phyloP scores from a whole-genome alignment of 2,113 vertebrate species.

The Nannobrachium achirus region DNA sequence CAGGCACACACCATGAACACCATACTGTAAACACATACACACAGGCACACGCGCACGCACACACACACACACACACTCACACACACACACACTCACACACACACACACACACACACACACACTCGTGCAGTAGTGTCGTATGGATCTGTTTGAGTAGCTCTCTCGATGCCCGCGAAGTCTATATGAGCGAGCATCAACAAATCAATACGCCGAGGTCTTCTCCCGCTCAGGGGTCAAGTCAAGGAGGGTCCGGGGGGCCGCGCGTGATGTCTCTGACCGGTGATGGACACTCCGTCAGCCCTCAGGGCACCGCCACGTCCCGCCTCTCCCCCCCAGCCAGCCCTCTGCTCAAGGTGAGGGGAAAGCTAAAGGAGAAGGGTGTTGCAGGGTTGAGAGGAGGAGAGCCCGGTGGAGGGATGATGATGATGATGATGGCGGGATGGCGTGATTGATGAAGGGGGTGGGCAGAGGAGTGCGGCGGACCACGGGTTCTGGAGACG shows the following conservation, averaged over 20 bases:
- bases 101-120: conserved; percentile 18
- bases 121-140: conserved; percentile 33
- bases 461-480: conserved; percentile 25
- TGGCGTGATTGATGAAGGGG: conserved; percentile 53
- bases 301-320: conserved; percentile 28
- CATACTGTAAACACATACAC: not conserved
- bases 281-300: conserved; percentile 59
- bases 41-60: not conserved
- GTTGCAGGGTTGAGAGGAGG: conserved; percentile 49
- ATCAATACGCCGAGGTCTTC: conserved; percentile 70
- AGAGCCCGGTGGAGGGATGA: conserved; percentile 47
- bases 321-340: conserved; percentile 31
- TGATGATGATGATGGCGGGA: too few relatives aligned
- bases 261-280: conserved; percentile 45
- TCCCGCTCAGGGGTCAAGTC: conserved; percentile 61
- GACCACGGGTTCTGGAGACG: conserved; percentile 53
- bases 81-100: conserved; percentile 8
- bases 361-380: conserved; percentile 51
- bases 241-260: conserved; percentile 57
- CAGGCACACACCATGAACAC: not conserved
- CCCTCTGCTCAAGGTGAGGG: conserved; percentile 63
- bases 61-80: conserved; percentile 13
- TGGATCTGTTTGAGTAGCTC: conserved; percentile 67
- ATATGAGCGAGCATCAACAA: conserved; percentile 68
- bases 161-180: conserved; percentile 51